Conservation (phyloP, 2,113 vertebrate species). For the Rhipidura dahli region DNA sequence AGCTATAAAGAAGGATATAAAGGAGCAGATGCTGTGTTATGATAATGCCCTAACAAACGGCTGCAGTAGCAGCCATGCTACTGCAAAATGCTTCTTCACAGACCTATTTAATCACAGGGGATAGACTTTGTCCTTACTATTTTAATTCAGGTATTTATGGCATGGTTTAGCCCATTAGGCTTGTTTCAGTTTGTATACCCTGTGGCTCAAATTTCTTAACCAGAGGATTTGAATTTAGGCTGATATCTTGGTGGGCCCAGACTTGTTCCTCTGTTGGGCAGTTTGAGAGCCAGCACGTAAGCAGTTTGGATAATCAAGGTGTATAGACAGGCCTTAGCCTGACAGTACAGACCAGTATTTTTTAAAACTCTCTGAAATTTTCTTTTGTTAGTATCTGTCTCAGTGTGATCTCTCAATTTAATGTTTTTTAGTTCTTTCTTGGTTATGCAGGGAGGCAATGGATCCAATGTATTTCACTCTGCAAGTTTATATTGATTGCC, state of each 20-base stretch:
- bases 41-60: neutral
- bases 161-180: neutral
- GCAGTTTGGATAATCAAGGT: neutral
- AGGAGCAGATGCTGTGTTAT: conserved; percentile 10
- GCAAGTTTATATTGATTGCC: neutral
- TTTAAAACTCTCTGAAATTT: neutral
- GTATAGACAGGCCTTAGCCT: neutral
- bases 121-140: neutral
- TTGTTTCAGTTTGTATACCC: neutral
- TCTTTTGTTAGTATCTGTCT: neutral
- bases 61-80: neutral
- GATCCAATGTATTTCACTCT: neutral
- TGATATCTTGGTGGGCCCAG: neutral
- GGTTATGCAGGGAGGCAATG: neutral
- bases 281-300: neutral
- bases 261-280: neutral
- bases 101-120: neutral
- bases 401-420: neutral
- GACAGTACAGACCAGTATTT: neutral
- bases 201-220: neutral
- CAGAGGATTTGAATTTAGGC: neutral
- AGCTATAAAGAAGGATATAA: conserved; percentile 27
- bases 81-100: neutral
- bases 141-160: neutral
- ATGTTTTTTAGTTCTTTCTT: neutral